A percentile compares a stretch with the other conserved stretches of the same genome.
These are phyloP conservation scores for Pomacea canaliculata DNA, from an alignment of 2,888 invertebrate genomes.

Conservation along the genomic window DNA sequence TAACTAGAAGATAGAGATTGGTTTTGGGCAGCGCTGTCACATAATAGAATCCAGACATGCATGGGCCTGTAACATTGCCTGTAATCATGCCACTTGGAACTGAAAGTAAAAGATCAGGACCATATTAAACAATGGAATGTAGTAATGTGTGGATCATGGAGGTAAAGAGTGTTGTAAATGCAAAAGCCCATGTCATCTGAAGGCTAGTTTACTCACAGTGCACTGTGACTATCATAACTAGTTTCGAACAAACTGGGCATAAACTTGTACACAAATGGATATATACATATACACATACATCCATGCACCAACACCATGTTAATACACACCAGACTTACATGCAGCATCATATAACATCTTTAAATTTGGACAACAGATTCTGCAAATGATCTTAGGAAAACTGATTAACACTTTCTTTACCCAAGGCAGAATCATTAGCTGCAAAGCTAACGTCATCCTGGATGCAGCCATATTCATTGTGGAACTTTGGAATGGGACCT, in stretches of 20 bases:
- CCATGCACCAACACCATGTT: too few species aligned
- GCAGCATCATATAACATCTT: too few species aligned
- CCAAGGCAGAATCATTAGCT: slow-evolving; percentile 62
- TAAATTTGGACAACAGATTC: too few species aligned
- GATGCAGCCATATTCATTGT: slow-evolving; percentile 70
- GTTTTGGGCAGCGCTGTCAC: slow-evolving; percentile 69
- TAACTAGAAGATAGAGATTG: slow-evolving; percentile 69
- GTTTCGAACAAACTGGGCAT: too few species aligned
- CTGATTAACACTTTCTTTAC: slow-evolving; percentile 39
- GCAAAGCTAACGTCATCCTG: slow-evolving; percentile 69
- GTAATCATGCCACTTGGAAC: slow-evolving; percentile 69
- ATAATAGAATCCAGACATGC: slow-evolving; percentile 71
- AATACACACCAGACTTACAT: too few species aligned
- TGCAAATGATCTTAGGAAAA: too few species aligned
- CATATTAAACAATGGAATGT: not conserved
- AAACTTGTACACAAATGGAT: too few species aligned
- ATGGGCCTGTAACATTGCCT: slow-evolving; percentile 70
- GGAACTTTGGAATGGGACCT: slow-evolving; percentile 70
- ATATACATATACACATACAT: too few species aligned
- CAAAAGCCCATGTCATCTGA: too few species aligned
- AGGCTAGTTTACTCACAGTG: too few species aligned
- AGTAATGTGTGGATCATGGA: not conserved
- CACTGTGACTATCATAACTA: too few species aligned
- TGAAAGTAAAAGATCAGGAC: slow-evolving; percentile 35
- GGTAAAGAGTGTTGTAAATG: not conserved